Conservation (phyloP, 2,113 vertebrate species). For the Rostratula benghalensis region DNA sequence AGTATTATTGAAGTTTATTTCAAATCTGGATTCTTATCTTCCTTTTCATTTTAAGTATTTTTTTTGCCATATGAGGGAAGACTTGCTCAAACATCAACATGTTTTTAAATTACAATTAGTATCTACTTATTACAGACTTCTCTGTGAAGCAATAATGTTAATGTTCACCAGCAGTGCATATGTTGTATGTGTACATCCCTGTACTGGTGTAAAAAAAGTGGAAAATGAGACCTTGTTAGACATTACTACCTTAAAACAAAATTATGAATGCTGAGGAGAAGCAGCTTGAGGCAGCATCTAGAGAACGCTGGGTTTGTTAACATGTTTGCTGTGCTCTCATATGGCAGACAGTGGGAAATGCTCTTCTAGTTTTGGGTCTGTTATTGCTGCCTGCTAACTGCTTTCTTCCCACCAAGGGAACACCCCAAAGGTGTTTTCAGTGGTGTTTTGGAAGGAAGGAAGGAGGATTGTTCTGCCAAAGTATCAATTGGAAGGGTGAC, state of each 20-base stretch:
- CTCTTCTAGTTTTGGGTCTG: not conserved
- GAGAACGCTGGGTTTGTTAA: fast-evolving
- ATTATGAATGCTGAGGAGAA: not conserved
- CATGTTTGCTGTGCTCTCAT: not conserved
- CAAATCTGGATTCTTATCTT: not conserved
- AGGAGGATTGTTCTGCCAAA: not conserved
- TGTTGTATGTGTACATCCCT: fast-evolving
- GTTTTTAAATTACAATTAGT: not conserved
- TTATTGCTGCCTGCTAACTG: not conserved
- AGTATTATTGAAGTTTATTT: not conserved
- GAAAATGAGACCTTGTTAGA: not conserved
- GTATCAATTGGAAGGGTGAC: not conserved
- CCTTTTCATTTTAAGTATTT: not conserved
- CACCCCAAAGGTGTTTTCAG: not conserved
- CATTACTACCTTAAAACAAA: not conserved
- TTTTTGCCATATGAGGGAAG: not conserved
- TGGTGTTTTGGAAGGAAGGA: not conserved
- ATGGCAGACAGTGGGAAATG: not conserved
- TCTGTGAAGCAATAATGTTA: not conserved
- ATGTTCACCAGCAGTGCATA: not conserved
- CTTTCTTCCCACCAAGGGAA: not conserved
- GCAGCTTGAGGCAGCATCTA: not conserved
- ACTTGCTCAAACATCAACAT: not conserved
- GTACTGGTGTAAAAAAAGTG: not conserved
- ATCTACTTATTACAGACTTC: not conserved